Conservation (phyloP, 2,113 vertebrate genomes). For the Aphyosemion australe region DNA sequence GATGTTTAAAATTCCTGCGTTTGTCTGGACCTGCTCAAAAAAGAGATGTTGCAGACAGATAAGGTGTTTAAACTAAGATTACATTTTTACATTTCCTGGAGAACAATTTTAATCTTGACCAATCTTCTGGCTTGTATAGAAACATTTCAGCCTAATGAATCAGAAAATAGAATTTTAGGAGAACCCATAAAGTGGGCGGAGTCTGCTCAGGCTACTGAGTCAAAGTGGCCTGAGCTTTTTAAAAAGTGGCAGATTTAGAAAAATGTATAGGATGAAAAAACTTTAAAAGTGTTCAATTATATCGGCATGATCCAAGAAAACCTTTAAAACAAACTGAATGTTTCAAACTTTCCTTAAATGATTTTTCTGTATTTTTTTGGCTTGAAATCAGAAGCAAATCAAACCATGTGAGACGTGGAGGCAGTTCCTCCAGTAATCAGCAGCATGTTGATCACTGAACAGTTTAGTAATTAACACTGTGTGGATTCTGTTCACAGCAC, state of each 20-base stretch:
- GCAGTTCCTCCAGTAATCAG: constrained; percentile 10
- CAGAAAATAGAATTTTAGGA: too few relatives aligned
- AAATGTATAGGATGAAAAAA: neutral
- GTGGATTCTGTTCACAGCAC: constrained; percentile 32
- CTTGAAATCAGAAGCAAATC: neutral
- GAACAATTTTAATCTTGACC: neutral
- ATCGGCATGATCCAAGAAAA: too few relatives aligned
- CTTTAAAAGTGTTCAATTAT: too few relatives aligned
- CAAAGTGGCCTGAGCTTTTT: neutral
- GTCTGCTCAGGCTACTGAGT: neutral
- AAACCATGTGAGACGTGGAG: constrained; percentile 3
- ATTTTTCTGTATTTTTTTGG: too few relatives aligned
- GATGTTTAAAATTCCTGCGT: too few relatives aligned
- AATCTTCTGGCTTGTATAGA: too few relatives aligned
- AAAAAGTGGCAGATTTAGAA: neutral
- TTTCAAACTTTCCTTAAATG: too few relatives aligned
- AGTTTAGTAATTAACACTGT: constrained; percentile 40
- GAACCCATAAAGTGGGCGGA: neutral
- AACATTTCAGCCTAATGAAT: neutral
- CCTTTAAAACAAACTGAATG: too few relatives aligned
- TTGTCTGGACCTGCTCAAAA: too few relatives aligned
- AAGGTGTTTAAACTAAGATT: too few relatives aligned
- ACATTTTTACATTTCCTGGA: too few relatives aligned
- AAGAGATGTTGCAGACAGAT: too few relatives aligned
- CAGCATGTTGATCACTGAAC: constrained; percentile 25